Evolutionary conservation across 2,113 vertebrate genomes (phyloP), one percentile per base, ranked within the genome.

Genomic region (Ornithorhynchus anatinus): DNA sequence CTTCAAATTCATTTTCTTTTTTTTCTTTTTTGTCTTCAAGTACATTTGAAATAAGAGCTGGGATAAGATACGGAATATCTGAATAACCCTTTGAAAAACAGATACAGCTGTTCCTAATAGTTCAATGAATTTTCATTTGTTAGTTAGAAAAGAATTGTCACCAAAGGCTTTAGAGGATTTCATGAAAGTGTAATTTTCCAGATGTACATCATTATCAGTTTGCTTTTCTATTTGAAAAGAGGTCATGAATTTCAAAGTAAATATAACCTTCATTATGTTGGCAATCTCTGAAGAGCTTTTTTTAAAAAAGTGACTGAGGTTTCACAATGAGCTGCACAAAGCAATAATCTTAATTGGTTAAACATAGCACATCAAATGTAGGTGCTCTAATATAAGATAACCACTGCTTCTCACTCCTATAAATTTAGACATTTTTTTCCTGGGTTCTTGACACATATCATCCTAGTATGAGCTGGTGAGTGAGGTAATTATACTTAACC

Each of bases 281-380:
- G 60, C 82, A 80, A 75, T 36, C 59, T 89, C 76, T 77, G 56
- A 51, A 89, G 61, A 59, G 47, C 72, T 66, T 72, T 59, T 72
- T 13, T 36, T 53, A 27, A 79, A 59, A 27, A 86, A 77, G 63
- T 80, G 78, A 71, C 61, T 74, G 19, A 59, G 57, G 58, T 59
- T 86, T 54, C 77, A 80, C 58, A 62, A 8, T 63, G 14, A 62
- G 75, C 63, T 79, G 61, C 75, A 68, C 45, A 77, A 61, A 75
- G 75, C 33, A 82, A 63, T 80, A 77, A 72, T 52, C 37, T 77
- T 84, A 84, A 84, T 89, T 88, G 85, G 82, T 85, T 82, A 85
- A 88, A 84, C 83, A n/a, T n/a, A n/a, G n/a, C n/a, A n/a, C n/a
- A n/a, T n/a, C n/a, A n/a, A n/a, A n/a, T n/a, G n/a, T n/a, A n/a